A percentile compares a stretch with the other conserved stretches of the same genome.
phyloP scores from a whole-genome alignment of 2,888 invertebrate species.

The Limnephilus marmoratus region DNA sequence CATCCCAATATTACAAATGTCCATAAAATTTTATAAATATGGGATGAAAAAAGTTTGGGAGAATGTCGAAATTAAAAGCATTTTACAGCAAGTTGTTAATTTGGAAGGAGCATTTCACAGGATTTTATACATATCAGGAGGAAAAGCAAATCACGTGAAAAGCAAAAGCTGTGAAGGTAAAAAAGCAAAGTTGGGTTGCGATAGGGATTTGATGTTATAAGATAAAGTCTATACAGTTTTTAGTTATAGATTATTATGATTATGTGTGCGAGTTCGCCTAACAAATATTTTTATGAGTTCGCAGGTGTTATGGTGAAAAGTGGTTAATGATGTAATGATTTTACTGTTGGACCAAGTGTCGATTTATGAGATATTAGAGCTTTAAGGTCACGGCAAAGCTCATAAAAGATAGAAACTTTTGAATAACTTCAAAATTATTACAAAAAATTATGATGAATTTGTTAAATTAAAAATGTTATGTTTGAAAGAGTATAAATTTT shows the following conservation, averaged over 20 bases:
- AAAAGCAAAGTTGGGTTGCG: neutral
- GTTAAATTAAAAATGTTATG: too few relatives aligned
- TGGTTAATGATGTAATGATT: neutral
- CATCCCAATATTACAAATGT: neutral
- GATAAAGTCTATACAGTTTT: neutral
- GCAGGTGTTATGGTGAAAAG: neutral
- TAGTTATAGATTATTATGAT: neutral
- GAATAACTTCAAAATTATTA: too few relatives aligned
- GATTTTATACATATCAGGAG: neutral
- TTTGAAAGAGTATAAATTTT: too few relatives aligned
- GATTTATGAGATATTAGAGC: too few relatives aligned
- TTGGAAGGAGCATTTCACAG: neutral
- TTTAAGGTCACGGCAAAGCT: too few relatives aligned
- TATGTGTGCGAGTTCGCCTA: neutral
- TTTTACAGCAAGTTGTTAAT: neutral
- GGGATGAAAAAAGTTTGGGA: neutral
- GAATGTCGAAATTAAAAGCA: neutral
- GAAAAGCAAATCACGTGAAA: slow-evolving; percentile 1
- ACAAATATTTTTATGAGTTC: neutral
- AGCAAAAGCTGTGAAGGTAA: slow-evolving; percentile 7
- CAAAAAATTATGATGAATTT: too few relatives aligned
- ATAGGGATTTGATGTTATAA: neutral
- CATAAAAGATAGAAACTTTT: too few relatives aligned
- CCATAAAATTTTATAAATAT: neutral
- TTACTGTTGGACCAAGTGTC: neutral